These are phyloP conservation scores for Sternarchorhynchus goeldii DNA, from an alignment of 2,797 vertebrate species.

Conservation along the genomic window DNA sequence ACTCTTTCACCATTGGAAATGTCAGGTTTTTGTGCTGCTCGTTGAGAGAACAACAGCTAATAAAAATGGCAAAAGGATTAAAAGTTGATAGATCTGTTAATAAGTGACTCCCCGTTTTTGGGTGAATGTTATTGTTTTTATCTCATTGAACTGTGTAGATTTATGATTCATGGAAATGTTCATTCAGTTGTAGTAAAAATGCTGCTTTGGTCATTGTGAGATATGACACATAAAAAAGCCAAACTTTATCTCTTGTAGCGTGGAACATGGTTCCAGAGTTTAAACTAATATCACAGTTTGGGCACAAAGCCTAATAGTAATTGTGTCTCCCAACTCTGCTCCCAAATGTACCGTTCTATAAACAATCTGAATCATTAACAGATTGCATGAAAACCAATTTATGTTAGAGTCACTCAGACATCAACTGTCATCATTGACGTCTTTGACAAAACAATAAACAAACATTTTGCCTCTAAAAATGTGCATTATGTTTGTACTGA, in stretches of 20 bases:
- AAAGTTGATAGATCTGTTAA: conserved; percentile 46
- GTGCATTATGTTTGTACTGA: background rate
- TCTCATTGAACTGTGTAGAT: conserved; percentile 3
- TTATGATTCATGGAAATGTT: background rate
- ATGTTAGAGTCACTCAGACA: too few relatives aligned
- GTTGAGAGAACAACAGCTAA: conserved; percentile 32
- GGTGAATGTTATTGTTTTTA: conserved; percentile 27
- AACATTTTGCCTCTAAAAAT: background rate
- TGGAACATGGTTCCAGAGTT: too few relatives aligned
- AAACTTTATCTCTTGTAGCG: background rate
- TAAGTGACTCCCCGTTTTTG: conserved; percentile 15
- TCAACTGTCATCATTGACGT: too few relatives aligned
- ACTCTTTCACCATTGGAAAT: conserved; percentile 50
- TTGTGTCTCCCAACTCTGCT: too few relatives aligned
- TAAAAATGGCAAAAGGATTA: conserved; percentile 39
- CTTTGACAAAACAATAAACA: too few relatives aligned
- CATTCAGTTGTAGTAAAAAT: conserved; percentile 1
- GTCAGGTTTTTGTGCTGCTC: conserved; percentile 32
- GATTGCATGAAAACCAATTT: too few relatives aligned
- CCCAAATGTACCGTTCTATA: too few relatives aligned
- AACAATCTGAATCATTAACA: too few relatives aligned
- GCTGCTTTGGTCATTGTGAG: background rate
- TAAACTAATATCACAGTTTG: too few relatives aligned
- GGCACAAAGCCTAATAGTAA: too few relatives aligned
- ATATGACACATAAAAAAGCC: background rate